Conservation (phyloP, 2,888 invertebrate genomes). For the Lottia gigantea region DNA sequence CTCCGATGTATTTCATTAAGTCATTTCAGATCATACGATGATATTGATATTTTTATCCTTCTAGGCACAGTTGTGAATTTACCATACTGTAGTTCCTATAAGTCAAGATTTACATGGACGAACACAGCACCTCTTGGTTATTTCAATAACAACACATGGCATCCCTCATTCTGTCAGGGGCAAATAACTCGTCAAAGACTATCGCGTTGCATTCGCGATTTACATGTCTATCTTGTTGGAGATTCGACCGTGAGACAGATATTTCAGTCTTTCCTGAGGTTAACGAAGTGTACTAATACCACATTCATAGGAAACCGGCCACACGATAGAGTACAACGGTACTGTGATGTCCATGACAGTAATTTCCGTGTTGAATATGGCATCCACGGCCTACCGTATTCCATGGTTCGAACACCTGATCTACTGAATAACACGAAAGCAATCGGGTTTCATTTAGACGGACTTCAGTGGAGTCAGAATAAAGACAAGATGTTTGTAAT, state of each 20-base stretch:
- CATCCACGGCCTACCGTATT: neutral
- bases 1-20: no score
- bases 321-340: neutral
- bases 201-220: neutral
- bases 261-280: neutral
- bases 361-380: neutral
- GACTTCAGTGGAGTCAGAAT: neutral
- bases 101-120: neutral
- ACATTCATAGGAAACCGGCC: neutral
- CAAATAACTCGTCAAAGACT: neutral
- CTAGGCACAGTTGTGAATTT: neutral
- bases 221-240: neutral
- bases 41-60: neutral
- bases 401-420: neutral
- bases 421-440: neutral
- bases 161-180: neutral
- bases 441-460: neutral
- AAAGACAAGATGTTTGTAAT: neutral
- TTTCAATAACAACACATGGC: neutral
- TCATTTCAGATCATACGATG: no score
- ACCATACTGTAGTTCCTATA: neutral
- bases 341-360: neutral
- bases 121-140: neutral
- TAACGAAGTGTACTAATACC: neutral
- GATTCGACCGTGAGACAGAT: neutral